These are phyloP conservation scores for Cydia splendana DNA, from an alignment of 1,140 invertebrate species.

Conservation along the genomic window DNA sequence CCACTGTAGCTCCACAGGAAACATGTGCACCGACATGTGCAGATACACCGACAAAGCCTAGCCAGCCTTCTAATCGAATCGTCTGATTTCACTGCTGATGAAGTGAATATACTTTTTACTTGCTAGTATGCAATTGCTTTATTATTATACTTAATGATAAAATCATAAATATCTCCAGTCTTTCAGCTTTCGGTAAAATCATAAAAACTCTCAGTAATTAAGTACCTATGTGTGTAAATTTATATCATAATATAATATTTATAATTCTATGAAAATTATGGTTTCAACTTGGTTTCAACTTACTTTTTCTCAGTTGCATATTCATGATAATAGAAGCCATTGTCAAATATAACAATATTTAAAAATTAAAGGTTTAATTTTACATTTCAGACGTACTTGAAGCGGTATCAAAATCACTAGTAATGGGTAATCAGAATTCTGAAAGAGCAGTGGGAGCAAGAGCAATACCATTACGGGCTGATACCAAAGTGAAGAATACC, in stretches of 20 bases:
- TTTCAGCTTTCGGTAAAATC: no score
- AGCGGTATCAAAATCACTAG: constrained; percentile 73
- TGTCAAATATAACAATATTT: neutral
- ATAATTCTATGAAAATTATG: no score
- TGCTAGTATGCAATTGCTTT: no score
- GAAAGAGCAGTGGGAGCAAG: constrained; percentile 68
- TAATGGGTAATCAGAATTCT: constrained; percentile 57
- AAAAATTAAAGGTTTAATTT: constrained; percentile 21
- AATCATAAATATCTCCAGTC: no score
- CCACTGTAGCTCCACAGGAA: constrained; percentile 83
- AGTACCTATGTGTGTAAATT: no score
- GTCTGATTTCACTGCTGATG: no score
- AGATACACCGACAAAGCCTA: no score
- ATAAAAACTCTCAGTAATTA: no score
- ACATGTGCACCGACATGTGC: constrained; percentile 88
- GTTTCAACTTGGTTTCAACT: neutral
- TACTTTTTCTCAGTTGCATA: neutral
- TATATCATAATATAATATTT: no score
- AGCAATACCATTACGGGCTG: constrained; percentile 61
- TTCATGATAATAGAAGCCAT: neutral
- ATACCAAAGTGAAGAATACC: constrained; percentile 63
- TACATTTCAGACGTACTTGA: constrained; percentile 66
- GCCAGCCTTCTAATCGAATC: no score
- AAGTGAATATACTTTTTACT: no score
- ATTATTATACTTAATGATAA: no score